Evolutionary conservation across 2,888 invertebrate species (phyloP).

Genomic region (Malacosoma neustria): DNA sequence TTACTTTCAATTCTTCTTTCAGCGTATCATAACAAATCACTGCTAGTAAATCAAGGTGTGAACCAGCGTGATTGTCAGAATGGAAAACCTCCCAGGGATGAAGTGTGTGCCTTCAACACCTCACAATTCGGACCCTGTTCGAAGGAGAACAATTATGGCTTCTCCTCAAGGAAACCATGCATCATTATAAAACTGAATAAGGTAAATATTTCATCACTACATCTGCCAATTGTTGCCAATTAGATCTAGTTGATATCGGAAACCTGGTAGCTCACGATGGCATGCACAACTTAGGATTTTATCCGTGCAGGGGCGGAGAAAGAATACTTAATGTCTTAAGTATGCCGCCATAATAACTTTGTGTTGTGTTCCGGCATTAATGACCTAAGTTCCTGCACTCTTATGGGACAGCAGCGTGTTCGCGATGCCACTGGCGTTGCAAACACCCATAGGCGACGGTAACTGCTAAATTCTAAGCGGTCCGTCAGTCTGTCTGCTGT

Average conservation of each 20-base stretch:
- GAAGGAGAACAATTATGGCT: slow-evolving; percentile 88
- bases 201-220: slow-evolving; percentile 19
- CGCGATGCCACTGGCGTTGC: not conserved
- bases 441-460: not conserved
- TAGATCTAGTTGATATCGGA: no score
- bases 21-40: slow-evolving; percentile 56
- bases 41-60: slow-evolving; percentile 37
- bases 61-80: slow-evolving; percentile 50
- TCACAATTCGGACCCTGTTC: slow-evolving; percentile 84
- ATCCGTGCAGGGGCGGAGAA: no score
- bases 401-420: not conserved
- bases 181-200: slow-evolving; percentile 94
- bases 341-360: not conserved
- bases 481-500: not conserved
- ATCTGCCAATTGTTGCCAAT: not conserved
- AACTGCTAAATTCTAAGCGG: not conserved
- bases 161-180: slow-evolving; percentile 90
- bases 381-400: not conserved
- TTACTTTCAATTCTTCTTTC: slow-evolving; percentile 13
- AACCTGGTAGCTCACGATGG: no score
- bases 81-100: slow-evolving; percentile 42
- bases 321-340: no score
- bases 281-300: no score
- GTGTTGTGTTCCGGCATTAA: not conserved
- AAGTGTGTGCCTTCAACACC: slow-evolving; percentile 87